phyloP scores from a whole-genome alignment of 2,888 invertebrate species.

The Piscicola geometra region DNA sequence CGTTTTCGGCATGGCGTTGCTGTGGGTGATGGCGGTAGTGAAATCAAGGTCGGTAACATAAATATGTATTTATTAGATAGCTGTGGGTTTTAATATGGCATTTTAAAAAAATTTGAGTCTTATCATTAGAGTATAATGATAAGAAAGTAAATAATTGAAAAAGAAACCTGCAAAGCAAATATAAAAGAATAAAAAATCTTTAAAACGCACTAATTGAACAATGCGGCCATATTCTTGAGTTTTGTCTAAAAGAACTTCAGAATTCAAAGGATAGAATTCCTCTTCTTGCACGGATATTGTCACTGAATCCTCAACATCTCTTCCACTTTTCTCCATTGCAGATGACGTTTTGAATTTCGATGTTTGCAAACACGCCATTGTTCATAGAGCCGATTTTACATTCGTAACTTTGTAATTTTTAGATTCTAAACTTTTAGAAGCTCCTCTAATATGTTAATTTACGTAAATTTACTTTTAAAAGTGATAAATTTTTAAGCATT shows the following conservation, averaged over 20 bases:
- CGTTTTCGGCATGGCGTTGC: not conserved
- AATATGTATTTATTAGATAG: too few species aligned
- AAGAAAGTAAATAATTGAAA: too few species aligned
- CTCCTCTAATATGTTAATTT: not conserved
- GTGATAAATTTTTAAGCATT: not conserved
- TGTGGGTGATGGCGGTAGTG: not conserved
- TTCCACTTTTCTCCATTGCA: not conserved
- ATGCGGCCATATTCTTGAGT: not conserved
- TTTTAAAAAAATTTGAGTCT: too few species aligned
- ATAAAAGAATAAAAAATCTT: too few species aligned
- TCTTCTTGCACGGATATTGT: too few species aligned
- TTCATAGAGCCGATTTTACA: not conserved
- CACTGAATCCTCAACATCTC: not conserved
- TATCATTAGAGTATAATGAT: too few species aligned
- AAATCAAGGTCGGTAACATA: too few species aligned
- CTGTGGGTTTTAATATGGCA: too few species aligned
- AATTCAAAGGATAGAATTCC: not conserved
- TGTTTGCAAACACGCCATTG: slow-evolving; percentile 5
- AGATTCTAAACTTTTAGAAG: not conserved
- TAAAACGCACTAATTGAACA: not conserved
- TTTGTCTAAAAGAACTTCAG: not conserved
- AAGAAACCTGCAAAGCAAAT: too few species aligned
- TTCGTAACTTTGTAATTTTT: not conserved
- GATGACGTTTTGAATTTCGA: not conserved
- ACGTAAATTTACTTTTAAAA: not conserved